These are phyloP conservation scores for Cichlasoma orientale DNA, from an alignment of 2,797 vertebrate species.

Conservation along the genomic window DNA sequence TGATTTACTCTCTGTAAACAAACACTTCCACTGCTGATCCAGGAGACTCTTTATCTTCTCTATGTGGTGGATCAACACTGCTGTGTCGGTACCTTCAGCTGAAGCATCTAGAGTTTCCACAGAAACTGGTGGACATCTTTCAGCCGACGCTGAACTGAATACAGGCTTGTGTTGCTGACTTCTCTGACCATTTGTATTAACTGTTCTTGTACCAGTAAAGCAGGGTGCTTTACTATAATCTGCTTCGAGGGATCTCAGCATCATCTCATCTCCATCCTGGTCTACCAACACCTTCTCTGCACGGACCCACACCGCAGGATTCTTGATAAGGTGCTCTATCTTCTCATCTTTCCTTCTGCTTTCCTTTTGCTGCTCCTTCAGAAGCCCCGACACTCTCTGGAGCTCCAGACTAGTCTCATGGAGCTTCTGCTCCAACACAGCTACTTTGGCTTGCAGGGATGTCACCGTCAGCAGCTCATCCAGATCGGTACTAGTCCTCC, in stretches of 20 bases:
- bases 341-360: constrained; percentile 82
- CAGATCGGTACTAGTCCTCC: constrained; percentile 72
- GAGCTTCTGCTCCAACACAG: constrained; percentile 85
- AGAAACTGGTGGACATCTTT: neutral
- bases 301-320: constrained; percentile 71
- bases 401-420: constrained; percentile 83
- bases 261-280: constrained; percentile 43
- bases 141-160: neutral
- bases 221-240: neutral
- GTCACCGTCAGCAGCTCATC: constrained; percentile 70
- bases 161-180: neutral
- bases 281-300: constrained; percentile 51
- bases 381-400: constrained; percentile 71
- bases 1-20: constrained; percentile 82
- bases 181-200: constrained; percentile 27
- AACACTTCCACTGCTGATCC: constrained; percentile 91
- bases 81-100: constrained; percentile 13
- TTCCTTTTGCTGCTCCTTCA: constrained; percentile 84
- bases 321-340: constrained; percentile 79
- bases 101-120: constrained; percentile 6
- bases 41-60: constrained; percentile 90
- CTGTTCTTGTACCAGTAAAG: neutral
- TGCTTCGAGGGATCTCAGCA: constrained; percentile 21
- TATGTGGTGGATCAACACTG: constrained; percentile 83
- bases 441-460: constrained; percentile 84